Percentiles rank a stretch among this genome's conserved stretches.
phyloP scores from a whole-genome alignment of 2,888 invertebrate genomes.

The Andrena flavipes region DNA sequence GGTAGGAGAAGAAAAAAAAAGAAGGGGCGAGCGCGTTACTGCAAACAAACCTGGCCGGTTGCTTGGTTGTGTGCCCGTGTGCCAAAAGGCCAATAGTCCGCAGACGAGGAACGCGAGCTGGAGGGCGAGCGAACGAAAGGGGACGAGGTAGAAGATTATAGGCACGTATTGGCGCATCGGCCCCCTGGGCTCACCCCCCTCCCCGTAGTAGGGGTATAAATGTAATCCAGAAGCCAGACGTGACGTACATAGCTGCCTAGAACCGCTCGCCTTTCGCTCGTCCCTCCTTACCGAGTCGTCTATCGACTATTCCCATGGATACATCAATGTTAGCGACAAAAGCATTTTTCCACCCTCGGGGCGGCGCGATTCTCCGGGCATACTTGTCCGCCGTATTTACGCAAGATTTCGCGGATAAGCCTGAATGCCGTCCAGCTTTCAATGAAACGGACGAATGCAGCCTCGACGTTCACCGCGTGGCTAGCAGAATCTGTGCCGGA shows the following conservation, averaged over 20 bases:
- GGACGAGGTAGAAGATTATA: constrained; percentile 79
- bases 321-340: neutral
- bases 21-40: constrained; percentile 1
- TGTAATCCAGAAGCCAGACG: constrained; percentile 83
- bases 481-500: too few relatives aligned
- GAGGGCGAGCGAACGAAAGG: constrained; percentile 39
- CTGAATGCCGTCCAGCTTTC: too few relatives aligned
- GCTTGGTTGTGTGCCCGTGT: constrained; percentile 3
- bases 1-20: neutral
- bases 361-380: too few relatives aligned
- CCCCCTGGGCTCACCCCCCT: constrained; percentile 75
- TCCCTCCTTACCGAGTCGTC: constrained; percentile 38
- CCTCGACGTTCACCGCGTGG: too few relatives aligned
- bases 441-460: too few relatives aligned
- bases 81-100: constrained; percentile 21
- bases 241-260: constrained; percentile 80
- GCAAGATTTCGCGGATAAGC: too few relatives aligned
- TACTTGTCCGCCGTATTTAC: too few relatives aligned
- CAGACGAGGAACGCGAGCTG: constrained; percentile 28
- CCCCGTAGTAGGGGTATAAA: constrained; percentile 76
- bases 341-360: too few relatives aligned
- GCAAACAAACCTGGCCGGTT: neutral
- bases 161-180: constrained; percentile 84
- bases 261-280: constrained; percentile 54
- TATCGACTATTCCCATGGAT: constrained; percentile 1